Evolutionary conservation across 1,140 invertebrate species (phyloP).

Genomic region (Panonychus citri): DNA sequence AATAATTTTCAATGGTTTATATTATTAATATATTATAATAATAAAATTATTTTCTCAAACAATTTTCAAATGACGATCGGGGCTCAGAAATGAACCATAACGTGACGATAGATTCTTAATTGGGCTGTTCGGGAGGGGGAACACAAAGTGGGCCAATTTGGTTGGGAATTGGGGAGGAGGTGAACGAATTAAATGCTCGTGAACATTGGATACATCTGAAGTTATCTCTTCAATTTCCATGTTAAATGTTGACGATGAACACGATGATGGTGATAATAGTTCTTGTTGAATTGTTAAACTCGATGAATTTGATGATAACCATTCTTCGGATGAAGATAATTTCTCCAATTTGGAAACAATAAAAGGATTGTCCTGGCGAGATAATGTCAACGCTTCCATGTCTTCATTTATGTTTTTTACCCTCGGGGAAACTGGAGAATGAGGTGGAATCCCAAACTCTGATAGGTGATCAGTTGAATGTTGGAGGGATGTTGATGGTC

Average conservation of each 20-base stretch:
- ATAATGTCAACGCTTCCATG: conserved; percentile 50
- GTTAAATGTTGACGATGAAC: background rate
- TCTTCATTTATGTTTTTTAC: conserved; percentile 53
- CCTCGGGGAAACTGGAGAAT: conserved; percentile 17
- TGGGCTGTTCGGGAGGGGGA: background rate
- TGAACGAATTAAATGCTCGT: conserved; percentile 30
- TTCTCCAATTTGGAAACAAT: conserved; percentile 28
- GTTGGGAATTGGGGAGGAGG: conserved; percentile 34
- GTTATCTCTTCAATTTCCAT: background rate
- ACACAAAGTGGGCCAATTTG: conserved; percentile 14
- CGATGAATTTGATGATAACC: background rate
- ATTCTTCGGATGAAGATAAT: conserved; percentile 3
- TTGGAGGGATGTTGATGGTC: too few species aligned
- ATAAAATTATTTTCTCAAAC: too few species aligned
- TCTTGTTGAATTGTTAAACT: background rate
- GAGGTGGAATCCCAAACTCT: background rate
- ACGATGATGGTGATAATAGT: background rate
- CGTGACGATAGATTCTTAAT: background rate
- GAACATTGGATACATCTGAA: background rate
- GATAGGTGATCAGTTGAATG: background rate
- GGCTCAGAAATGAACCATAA: background rate
- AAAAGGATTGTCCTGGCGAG: conserved; percentile 56
- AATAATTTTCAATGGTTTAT: too few species aligned
- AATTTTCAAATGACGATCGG: too few species aligned
- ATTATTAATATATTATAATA: too few species aligned